Evolutionary conservation across 2,113 vertebrate genomes (phyloP).

Genomic region (Pollimyrus isidori): DNA sequence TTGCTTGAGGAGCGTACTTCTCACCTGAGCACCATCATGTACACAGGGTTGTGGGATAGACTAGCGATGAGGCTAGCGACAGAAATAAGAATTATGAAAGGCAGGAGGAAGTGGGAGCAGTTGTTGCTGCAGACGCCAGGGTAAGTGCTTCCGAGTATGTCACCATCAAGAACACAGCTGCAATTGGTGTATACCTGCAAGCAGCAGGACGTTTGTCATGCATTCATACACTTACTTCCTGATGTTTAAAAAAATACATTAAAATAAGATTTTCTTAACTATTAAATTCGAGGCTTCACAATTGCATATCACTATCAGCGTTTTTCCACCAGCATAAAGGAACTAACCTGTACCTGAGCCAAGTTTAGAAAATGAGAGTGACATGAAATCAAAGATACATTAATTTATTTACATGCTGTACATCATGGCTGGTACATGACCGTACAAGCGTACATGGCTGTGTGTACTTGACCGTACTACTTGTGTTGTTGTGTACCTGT

Average conservation of each 20-base stretch:
- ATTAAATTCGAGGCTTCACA: background rate
- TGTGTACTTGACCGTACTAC: background rate
- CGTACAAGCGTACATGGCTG: too few relatives aligned
- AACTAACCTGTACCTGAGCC: background rate
- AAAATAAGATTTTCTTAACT: background rate
- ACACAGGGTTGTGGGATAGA: constrained; percentile 85
- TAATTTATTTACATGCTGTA: background rate
- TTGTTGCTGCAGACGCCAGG: constrained; percentile 65
- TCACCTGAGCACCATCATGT: constrained; percentile 97
- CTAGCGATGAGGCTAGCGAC: constrained; percentile 76
- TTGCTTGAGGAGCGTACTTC: background rate
- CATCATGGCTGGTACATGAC: background rate
- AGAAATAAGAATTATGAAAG: constrained; percentile 75
- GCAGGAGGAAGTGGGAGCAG: constrained; percentile 74
- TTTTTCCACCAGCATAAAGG: background rate
- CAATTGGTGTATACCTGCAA: constrained; percentile 74
- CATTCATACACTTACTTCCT: background rate
- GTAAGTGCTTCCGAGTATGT: constrained; percentile 37
- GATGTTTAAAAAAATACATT: background rate
- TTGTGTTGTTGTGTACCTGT: background rate
- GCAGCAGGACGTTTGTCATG: background rate
- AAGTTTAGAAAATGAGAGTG: background rate
- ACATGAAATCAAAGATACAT: background rate
- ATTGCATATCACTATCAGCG: background rate
- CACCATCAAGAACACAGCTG: constrained; percentile 50